Evolutionary conservation across 2,113 vertebrate genomes (phyloP), one percentile per base, ranked within the genome.

Genomic region (Phyllostomus discolor): DNA sequence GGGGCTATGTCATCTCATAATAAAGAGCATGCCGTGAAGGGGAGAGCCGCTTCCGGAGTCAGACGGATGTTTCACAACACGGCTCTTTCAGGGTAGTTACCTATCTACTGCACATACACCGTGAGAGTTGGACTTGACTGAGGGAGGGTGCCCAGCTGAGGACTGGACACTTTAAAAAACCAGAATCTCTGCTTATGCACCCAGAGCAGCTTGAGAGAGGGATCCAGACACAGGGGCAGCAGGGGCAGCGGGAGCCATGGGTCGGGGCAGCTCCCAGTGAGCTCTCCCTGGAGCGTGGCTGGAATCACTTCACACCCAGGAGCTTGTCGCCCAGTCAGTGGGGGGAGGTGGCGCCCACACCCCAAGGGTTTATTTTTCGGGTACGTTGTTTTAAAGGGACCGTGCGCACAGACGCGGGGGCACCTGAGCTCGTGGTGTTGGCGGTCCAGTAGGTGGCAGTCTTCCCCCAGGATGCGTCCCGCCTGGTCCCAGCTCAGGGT

Each of bases 391-490:
- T 20, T 50, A 67, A 82, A 93, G 66, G 11, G 54, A 4, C 17
- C 28, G 2, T n/a, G 10, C 62, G 70, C 72, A 1, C 15, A 22
- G 46, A 19, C 26, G 46, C 19, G 15, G 0, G 19, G 62, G 88
- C n/a, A 75, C 9, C 6, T 0, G 28, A 78, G 46, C 38, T 69
- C 81, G 6, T 38, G 24, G 66, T 92, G 73, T 35, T 46, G 7
- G 46, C 0, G 1, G 19, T 88, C 97, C 97, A 97, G 97, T 93
- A 98, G 97, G 96, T 98, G 97, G 97, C 97, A 91, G 67, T 88
- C 93, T 98, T 97, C 64, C 76, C 93, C 52, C 80, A 98, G 96
- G 91, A 85, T 91, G 90, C 19, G 43, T 85, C 76, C 62, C 19
- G 24, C 8, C 35, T 22, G 79, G n/a, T 80, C 66, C 76, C 22